Conservation (phyloP, 1,140 invertebrate genomes). For the Aphidius ervi region DNA sequence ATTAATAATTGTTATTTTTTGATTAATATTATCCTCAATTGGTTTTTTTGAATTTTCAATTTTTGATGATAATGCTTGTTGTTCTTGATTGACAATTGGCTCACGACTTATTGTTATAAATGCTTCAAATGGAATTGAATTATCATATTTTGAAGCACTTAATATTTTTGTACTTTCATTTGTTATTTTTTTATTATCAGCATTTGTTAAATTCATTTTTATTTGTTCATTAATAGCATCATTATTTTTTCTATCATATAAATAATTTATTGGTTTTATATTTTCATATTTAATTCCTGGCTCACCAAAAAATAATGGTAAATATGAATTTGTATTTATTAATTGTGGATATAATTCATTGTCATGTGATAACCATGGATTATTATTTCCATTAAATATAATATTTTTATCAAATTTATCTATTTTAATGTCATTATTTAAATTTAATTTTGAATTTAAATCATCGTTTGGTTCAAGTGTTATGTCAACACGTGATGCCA, state of each 20-base stretch:
- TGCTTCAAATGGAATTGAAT: slow-evolving; percentile 18
- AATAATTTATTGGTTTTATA: neutral
- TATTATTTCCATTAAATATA: neutral
- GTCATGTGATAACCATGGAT: neutral
- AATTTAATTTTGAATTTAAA: too few relatives aligned
- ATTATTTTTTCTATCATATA: neutral
- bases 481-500: slow-evolving; percentile 46
- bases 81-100: neutral
- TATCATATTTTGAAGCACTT: neutral
- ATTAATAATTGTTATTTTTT: slow-evolving; percentile 11
- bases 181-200: neutral
- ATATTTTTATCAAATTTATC: neutral
- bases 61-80: neutral
- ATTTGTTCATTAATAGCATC: neutral
- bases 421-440: neutral
- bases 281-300: too few relatives aligned
- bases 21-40: slow-evolving; percentile 35
- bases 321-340: neutral
- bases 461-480: slow-evolving; percentile 30
- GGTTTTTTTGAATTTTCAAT: slow-evolving; percentile 24
- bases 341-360: slow-evolving; percentile 3
- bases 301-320: neutral
- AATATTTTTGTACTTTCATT: neutral
- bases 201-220: neutral
- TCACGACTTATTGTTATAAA: slow-evolving; percentile 18